A percentile compares a stretch with the other conserved stretches of the same genome.
Evolutionary conservation across 2,888 invertebrate species (phyloP).

Genomic region (Drosophila paranaensis): DNA sequence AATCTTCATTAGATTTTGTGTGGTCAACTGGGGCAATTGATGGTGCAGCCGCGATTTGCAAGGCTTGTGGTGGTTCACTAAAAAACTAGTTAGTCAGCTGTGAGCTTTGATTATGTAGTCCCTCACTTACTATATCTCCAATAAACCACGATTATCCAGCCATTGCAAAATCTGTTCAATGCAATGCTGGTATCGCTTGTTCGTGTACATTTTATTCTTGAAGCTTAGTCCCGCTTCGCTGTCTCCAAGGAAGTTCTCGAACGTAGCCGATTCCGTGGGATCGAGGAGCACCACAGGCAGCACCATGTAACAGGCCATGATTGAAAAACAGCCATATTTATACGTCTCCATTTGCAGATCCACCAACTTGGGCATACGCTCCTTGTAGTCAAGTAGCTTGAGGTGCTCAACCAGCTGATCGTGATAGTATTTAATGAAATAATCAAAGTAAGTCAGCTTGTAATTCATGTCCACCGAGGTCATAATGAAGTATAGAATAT

Average conservation of each 20-base stretch:
- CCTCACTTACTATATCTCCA: constrained; percentile 58
- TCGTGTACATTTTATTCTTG: constrained; percentile 66
- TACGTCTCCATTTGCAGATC: constrained; percentile 71
- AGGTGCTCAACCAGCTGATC: constrained; percentile 74
- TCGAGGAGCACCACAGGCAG: constrained; percentile 78
- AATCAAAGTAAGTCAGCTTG: constrained; percentile 79
- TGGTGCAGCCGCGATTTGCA: too few species aligned
- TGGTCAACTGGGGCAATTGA: too few species aligned
- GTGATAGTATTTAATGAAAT: constrained; percentile 79
- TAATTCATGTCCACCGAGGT: constrained; percentile 76
- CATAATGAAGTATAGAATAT: constrained; percentile 79
- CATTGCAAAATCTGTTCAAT: constrained; percentile 77
- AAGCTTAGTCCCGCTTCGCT: constrained; percentile 44
- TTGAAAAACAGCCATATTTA: constrained; percentile 66
- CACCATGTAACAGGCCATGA: constrained; percentile 44
- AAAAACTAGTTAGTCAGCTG: not conserved
- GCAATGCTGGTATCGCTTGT: constrained; percentile 69
- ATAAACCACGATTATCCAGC: constrained; percentile 78
- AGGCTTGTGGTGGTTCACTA: constrained; percentile 25
- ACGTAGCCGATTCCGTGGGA: constrained; percentile 70
- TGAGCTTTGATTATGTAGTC: not conserved
- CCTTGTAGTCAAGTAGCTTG: constrained; percentile 69
- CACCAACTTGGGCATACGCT: constrained; percentile 65
- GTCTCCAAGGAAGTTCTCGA: constrained; percentile 74
- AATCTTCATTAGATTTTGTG: not conserved